These are phyloP conservation scores for Benthosema pterotum DNA, from an alignment of 2,797 vertebrate genomes.

Conservation along the genomic window DNA sequence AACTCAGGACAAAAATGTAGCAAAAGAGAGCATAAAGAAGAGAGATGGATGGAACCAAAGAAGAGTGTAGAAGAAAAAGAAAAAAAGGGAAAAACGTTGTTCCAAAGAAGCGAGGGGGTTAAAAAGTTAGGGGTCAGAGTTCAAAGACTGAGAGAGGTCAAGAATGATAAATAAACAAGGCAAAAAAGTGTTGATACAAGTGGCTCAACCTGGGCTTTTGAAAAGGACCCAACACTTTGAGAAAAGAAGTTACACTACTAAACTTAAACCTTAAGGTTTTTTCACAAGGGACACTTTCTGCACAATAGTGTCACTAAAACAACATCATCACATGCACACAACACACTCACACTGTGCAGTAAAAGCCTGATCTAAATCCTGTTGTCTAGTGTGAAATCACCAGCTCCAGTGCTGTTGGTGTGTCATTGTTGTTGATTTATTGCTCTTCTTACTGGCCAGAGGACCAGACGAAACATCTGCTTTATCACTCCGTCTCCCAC, in stretches of 20 bases:
- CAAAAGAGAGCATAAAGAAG: background rate
- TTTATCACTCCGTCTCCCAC: conserved; percentile 1
- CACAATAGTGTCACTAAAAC: no score
- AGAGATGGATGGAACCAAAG: background rate
- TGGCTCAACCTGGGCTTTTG: background rate
- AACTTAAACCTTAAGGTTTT: background rate
- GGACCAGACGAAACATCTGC: conserved; percentile 6
- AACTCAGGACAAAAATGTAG: background rate
- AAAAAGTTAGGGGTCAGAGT: conserved; percentile 18
- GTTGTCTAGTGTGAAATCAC: background rate
- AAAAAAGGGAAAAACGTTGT: background rate
- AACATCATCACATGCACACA: background rate
- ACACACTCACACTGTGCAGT: no score
- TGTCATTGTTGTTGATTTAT: conserved; percentile 6
- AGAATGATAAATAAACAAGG: conserved; percentile 6
- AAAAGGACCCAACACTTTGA: background rate
- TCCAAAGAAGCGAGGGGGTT: background rate
- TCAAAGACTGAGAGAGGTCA: conserved; percentile 5
- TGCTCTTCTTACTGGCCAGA: background rate
- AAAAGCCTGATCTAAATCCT: background rate
- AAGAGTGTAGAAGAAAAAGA: background rate
- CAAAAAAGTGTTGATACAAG: background rate
- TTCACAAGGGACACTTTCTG: background rate
- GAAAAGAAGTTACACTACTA: background rate
- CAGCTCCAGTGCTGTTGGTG: background rate